These are phyloP conservation scores for Pseudorasbora parva DNA, from an alignment of 2,113 vertebrate species.

Conservation along the genomic window DNA sequence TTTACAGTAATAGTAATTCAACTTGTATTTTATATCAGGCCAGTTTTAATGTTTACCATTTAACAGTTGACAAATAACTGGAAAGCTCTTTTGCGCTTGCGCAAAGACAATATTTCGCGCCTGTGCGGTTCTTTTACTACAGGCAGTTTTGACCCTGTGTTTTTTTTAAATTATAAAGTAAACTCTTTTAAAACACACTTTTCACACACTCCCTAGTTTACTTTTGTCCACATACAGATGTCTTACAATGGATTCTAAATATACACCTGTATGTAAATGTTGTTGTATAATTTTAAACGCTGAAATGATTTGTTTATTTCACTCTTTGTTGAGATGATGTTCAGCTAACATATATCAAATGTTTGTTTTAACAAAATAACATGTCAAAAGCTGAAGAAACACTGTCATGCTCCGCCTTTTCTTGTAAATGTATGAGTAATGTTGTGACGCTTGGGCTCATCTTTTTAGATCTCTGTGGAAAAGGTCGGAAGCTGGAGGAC, in stretches of 20 bases:
- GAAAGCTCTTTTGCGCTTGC: not conserved
- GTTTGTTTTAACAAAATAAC: not conserved
- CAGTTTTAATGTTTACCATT: not conserved
- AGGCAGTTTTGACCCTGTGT: not conserved
- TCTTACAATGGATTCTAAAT: not conserved
- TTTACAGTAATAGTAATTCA: not conserved
- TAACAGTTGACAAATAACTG: not conserved
- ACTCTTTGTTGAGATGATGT: not conserved
- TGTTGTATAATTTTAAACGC: not conserved
- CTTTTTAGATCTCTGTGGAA: constrained; percentile 33
- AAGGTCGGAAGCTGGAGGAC: constrained; percentile 48
- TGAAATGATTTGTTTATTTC: not conserved
- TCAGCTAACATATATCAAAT: not conserved
- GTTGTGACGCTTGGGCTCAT: constrained; percentile 10
- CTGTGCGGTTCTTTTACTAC: not conserved
- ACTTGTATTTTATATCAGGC: not conserved
- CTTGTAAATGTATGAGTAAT: not conserved
- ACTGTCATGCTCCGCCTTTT: not conserved
- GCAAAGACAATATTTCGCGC: not conserved
- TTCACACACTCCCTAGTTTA: not conserved
- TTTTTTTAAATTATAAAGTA: not conserved
- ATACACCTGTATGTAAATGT: no score
- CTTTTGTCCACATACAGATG: not conserved
- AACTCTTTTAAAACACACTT: not conserved
- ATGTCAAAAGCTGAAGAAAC: not conserved